Conservation (phyloP, 2,888 invertebrate species). For the Megalurothrips usitatus region DNA sequence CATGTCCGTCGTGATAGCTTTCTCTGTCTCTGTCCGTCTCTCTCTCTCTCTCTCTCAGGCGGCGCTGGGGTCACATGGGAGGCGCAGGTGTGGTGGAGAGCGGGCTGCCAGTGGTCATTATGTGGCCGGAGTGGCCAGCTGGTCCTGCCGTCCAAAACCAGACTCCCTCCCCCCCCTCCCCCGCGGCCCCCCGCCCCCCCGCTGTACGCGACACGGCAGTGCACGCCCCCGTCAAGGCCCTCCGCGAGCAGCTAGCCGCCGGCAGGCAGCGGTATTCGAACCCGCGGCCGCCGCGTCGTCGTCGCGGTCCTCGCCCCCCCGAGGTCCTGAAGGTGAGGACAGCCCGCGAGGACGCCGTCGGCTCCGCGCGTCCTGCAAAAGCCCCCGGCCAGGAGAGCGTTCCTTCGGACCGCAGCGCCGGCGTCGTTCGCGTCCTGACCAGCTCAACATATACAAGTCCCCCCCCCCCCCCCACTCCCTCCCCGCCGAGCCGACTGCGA, state of each 20-base stretch:
- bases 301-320: no score
- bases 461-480: neutral
- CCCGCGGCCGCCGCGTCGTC: neutral
- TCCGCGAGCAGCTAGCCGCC: neutral
- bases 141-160: no score
- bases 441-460: neutral
- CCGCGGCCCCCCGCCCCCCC: neutral
- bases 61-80: no score
- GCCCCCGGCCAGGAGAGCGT: no score
- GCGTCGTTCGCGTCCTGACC: neutral
- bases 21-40: slow-evolving; percentile 13
- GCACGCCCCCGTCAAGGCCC: no score
- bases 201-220: neutral
- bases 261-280: neutral
- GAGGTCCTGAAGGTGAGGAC: neutral
- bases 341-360: neutral
- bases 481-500: neutral
- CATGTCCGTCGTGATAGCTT: neutral
- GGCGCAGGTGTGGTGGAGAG: no score
- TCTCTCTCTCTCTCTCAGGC: neutral
- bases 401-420: no score
- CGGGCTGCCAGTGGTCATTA: no score
- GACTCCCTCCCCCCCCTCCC: neutral
- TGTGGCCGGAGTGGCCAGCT: no score
- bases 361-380: no score